Base-by-base conservation (phyloP, 2,113 vertebrate species). In the Nothocercus nigrocapillus region DNA sequence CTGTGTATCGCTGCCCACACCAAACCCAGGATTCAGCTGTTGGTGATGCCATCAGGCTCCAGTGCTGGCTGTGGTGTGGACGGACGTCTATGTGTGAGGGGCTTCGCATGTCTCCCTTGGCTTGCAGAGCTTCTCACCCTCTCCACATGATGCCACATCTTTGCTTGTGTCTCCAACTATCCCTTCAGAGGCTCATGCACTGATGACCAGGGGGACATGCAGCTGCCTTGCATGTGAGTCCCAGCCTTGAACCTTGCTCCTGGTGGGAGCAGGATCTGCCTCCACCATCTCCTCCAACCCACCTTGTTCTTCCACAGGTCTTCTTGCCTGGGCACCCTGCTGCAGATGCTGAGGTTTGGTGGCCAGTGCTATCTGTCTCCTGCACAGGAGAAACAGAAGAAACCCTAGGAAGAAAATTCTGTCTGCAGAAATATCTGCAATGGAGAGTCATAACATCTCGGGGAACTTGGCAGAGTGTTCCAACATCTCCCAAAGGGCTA, bases 1-100 rank as follows among this genome's bases (percentile, higher is more conserved):
- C 16, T 20, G 4, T 9, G 2, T 22, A 13, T n/a, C 72, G 51
- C 21, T 89, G 38, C 22, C 17, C 53, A 66, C 15, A 61, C 1
- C 21, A 18, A 66, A 30, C 15, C n/a, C 0, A 5, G 47, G n/a
- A 30, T 53, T 73, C 1, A 0, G 54, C 54, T 2, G 13, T n/a
- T 49, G 12, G 10, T 93, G 75, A 80, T 88, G 82, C 79, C 3
- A 1, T 36, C 44, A 64, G 22, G 45, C 40, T 75, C 56, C 66
- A 25, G 54, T 1, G 2, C 13, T 28, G 11, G 25, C 38, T 0
- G 1, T 8, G 45, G 3, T 18, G 4, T 62, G 28, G 34, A 63
- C 17, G 85, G 6, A 47, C 30, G 17, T 30, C 28, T 11, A 20
- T 28, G 7, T 18, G 30, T 51, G 6, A 30, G 19, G 27, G 30